Evolutionary conservation across 2,113 vertebrate genomes (phyloP).

Genomic region (Limnothrissa miodon): DNA sequence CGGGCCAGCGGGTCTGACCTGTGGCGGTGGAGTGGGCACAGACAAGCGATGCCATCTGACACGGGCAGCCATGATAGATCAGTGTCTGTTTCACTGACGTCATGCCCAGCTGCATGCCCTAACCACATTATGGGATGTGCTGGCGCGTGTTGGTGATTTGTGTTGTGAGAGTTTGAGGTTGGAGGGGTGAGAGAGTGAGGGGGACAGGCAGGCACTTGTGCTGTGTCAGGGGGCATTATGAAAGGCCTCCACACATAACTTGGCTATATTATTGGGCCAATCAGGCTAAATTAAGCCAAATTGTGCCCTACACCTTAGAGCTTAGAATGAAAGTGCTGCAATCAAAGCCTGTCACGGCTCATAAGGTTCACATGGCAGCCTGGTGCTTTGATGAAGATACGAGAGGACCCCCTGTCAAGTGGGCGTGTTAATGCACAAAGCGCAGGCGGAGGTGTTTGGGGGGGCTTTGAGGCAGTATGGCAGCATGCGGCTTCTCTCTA

Average conservation of each 20-base stretch:
- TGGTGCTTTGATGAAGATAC: neutral
- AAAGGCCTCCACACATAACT: constrained; percentile 33
- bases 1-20: constrained; percentile 47
- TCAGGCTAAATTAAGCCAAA: neutral
- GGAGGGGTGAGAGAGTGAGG: too few relatives aligned
- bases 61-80: neutral
- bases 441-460: neutral
- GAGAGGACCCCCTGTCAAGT: neutral
- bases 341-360: neutral
- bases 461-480: too few relatives aligned
- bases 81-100: constrained; percentile 30
- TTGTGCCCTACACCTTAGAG: neutral
- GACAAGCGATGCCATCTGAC: constrained; percentile 5
- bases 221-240: constrained; percentile 52
- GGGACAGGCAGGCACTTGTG: neutral
- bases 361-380: neutral
- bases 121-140: constrained; percentile 40
- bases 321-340: neutral
- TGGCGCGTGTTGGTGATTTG: constrained; percentile 41
- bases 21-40: constrained; percentile 51
- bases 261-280: neutral
- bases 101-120: constrained; percentile 40
- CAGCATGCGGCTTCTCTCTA: neutral
- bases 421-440: neutral
- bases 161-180: neutral